A percentile compares a stretch with the other conserved stretches of the same genome.
Evolutionary conservation across 2,888 invertebrate genomes (phyloP).

Genomic region (Lottia scabra): DNA sequence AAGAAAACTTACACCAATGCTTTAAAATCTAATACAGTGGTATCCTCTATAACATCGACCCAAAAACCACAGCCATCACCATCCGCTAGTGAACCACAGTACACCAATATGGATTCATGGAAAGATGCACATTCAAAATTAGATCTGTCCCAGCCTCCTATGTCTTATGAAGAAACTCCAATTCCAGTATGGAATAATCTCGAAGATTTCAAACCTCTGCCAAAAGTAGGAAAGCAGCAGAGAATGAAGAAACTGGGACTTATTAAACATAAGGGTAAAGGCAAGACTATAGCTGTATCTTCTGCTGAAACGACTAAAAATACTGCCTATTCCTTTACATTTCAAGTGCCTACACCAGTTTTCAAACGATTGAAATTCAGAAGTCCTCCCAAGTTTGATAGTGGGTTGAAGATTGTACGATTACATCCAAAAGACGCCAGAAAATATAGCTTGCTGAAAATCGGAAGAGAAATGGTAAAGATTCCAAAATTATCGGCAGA

Average conservation of each 20-base stretch:
- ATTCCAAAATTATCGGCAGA: constrained; percentile 39
- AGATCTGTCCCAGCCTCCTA: background rate
- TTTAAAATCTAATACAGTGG: background rate
- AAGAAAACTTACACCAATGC: background rate
- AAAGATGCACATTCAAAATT: background rate
- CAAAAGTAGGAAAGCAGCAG: background rate
- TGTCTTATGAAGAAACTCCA: background rate
- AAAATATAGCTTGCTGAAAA: constrained; percentile 58
- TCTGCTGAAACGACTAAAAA: background rate
- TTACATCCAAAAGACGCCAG: constrained; percentile 64
- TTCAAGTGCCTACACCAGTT: constrained; percentile 57
- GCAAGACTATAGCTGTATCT: background rate
- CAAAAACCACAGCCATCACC: background rate
- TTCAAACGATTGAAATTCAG: constrained; percentile 50
- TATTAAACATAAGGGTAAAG: background rate
- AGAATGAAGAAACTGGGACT: constrained; percentile 17
- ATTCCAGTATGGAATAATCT: background rate
- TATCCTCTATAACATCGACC: background rate
- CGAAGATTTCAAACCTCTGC: background rate
- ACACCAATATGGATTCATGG: background rate
- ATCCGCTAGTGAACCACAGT: background rate
- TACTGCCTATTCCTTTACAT: constrained; percentile 52
- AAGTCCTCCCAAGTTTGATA: constrained; percentile 14
- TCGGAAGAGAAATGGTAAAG: constrained; percentile 54
- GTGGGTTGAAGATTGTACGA: constrained; percentile 43